A percentile compares a stretch with the other conserved stretches of the same genome.
phyloP scores from a whole-genome alignment of 2,888 invertebrate genomes.

The Sinotaia quadrata region DNA sequence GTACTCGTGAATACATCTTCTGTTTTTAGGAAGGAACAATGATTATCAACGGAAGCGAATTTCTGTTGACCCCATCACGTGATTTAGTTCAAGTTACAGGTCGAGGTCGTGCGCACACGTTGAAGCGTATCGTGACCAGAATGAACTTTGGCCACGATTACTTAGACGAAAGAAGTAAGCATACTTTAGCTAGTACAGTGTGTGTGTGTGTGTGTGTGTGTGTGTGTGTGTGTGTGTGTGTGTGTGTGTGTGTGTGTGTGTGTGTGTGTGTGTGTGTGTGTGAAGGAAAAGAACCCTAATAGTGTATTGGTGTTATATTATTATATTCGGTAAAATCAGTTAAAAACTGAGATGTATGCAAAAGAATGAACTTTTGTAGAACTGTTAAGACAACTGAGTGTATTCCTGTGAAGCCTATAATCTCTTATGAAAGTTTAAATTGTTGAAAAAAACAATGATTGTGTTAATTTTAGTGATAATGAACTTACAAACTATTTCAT shows the following conservation, averaged over 20 bases:
- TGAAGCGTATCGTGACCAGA: constrained; percentile 12
- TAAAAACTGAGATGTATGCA: too few species aligned
- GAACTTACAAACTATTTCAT: too few species aligned
- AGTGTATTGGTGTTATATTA: neutral
- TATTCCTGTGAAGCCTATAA: too few species aligned
- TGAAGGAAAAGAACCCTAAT: neutral
- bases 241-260: constrained; percentile 2
- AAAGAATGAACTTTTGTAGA: too few species aligned
- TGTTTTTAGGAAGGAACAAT: constrained; percentile 12
- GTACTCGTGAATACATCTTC: too few species aligned
- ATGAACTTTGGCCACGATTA: constrained; percentile 18
- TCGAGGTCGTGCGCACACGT: constrained; percentile 10
- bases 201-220: neutral
- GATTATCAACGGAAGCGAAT: constrained; percentile 2
- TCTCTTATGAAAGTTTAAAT: too few species aligned
- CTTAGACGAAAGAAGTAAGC: constrained; percentile 6
- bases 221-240: constrained; percentile 5
- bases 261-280: constrained; percentile 15
- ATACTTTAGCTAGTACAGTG: neutral
- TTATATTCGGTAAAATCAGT: too few species aligned
- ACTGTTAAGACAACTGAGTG: too few species aligned
- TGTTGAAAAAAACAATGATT: too few species aligned
- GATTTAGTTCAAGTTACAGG: constrained; percentile 3
- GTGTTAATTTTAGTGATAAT: too few species aligned
- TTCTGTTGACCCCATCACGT: constrained; percentile 16